Percentiles rank a stretch among this genome's conserved stretches.
Conservation (phyloP, 2,888 invertebrate genomes). For the Drymonia ruficornis region DNA sequence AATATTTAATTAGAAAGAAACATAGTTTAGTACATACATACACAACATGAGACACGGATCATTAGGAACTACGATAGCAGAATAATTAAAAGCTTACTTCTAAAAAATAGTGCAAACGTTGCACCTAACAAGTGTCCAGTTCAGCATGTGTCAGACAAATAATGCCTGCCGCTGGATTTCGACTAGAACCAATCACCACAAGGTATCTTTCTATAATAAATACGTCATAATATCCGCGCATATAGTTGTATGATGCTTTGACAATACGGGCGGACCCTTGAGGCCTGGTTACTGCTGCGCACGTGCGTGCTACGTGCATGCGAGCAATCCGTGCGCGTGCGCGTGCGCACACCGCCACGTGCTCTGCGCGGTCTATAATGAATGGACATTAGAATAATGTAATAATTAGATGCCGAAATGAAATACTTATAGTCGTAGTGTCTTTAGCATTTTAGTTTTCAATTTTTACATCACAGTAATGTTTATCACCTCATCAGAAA, state of each 20-base stretch:
- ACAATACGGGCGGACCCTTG: constrained; percentile 18
- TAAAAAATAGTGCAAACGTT: no score
- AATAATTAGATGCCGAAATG: not conserved
- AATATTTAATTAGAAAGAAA: no score
- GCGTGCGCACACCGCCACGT: constrained; percentile 23
- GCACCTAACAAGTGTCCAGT: no score
- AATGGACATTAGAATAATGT: constrained; percentile 19
- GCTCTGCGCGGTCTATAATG: constrained; percentile 18
- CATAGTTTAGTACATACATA: no score
- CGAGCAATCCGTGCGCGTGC: constrained; percentile 8
- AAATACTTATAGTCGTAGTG: not conserved
- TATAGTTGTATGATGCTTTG: not conserved
- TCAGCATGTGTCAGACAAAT: no score
- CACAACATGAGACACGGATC: no score
- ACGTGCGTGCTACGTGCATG: constrained; percentile 26
- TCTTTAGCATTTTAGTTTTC: not conserved
- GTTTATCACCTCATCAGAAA: not conserved
- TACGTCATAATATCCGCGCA: not conserved
- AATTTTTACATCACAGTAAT: not conserved
- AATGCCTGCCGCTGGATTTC: no score
- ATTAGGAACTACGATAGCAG: no score
- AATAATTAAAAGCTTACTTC: no score
- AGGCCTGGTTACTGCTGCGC: constrained; percentile 16
- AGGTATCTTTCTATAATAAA: not conserved
- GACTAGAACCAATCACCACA: no score